phyloP scores from a whole-genome alignment of 2,113 vertebrate genomes.

The Chaetorhynchus papuensis region DNA sequence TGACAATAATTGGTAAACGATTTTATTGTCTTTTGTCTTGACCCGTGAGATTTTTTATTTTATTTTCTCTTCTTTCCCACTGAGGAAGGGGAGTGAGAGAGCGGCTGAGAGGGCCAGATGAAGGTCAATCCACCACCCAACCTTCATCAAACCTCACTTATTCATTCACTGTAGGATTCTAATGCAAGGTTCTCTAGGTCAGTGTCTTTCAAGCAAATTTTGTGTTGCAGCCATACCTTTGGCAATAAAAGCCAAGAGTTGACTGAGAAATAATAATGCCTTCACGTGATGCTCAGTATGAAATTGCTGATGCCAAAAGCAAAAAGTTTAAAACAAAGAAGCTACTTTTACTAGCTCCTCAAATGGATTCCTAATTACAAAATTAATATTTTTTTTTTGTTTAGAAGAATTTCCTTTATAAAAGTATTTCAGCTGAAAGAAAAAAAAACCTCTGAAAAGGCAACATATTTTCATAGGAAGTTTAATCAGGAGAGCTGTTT shows the following conservation, averaged over 20 bases:
- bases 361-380: neutral
- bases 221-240: neutral
- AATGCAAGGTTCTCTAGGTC: neutral
- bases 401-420: neutral
- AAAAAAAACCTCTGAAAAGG: neutral
- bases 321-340: neutral
- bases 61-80: neutral
- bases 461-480: neutral
- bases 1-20: neutral
- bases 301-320: neutral
- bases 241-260: neutral
- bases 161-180: neutral
- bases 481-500: neutral
- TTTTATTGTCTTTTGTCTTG: neutral
- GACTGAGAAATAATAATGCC: neutral
- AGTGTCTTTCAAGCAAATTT: neutral
- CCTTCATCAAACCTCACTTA: neutral
- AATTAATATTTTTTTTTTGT: neutral
- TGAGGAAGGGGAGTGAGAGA: neutral
- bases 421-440: neutral
- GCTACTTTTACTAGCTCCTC: neutral
- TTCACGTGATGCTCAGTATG: neutral
- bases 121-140: neutral
- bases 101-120: neutral
- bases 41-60: neutral